Conservation (phyloP, 2,113 vertebrate genomes). For the Columbina picui region DNA sequence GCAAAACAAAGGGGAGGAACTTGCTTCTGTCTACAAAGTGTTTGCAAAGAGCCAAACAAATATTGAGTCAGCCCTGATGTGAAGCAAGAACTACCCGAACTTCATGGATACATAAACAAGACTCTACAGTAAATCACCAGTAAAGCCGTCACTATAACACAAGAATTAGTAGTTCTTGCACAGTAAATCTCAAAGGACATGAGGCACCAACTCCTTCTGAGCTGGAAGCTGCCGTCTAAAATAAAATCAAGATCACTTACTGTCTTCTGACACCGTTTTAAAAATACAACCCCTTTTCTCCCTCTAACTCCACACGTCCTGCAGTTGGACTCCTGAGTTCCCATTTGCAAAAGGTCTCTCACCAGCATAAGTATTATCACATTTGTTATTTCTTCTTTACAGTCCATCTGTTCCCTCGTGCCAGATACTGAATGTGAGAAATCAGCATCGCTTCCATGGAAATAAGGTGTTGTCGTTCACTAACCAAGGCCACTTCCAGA, state of each 20-base stretch:
- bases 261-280: not conserved
- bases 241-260: not conserved
- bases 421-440: not conserved
- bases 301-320: too few species aligned
- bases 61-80: not conserved
- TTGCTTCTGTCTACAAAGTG: not conserved
- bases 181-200: not conserved
- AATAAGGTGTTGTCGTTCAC: not conserved
- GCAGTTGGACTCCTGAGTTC: not conserved
- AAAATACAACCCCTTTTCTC: too few species aligned
- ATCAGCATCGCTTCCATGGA: not conserved
- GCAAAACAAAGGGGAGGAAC: not conserved
- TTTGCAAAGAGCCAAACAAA: not conserved
- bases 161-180: not conserved
- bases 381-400: not conserved
- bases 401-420: conserved; percentile 13
- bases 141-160: not conserved
- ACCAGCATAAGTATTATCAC: not conserved
- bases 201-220: not conserved
- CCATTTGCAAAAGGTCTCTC: not conserved
- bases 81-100: not conserved
- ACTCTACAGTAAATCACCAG: not conserved
- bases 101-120: accelerated
- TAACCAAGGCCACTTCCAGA: not conserved
- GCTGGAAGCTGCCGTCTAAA: not conserved